Conservation (phyloP, 2,888 invertebrate species). For the Cyaniris semiargus region DNA sequence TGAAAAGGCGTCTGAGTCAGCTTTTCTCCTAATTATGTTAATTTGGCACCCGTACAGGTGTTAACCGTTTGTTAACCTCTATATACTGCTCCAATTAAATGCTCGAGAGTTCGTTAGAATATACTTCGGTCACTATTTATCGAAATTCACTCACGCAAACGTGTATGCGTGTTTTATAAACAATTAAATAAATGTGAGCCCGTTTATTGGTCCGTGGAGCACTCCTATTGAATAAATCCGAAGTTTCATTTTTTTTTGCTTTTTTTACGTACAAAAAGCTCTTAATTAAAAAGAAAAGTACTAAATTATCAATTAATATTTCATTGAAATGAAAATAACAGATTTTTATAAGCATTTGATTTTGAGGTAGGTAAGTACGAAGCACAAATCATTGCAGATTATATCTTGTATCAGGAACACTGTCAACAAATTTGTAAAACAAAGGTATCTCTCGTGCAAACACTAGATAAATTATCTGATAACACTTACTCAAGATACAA, state of each 20-base stretch:
- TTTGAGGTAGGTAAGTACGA: neutral
- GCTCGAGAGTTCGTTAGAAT: conserved; percentile 8
- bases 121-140: neutral
- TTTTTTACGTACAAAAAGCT: neutral
- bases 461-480: conserved; percentile 27
- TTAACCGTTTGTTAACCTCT: conserved; percentile 25
- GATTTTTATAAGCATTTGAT: neutral
- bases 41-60: conserved; percentile 29
- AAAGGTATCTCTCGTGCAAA: conserved; percentile 4
- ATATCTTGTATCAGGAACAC: neutral
- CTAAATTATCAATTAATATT: neutral
- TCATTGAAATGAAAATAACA: neutral
- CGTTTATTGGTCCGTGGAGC: neutral
- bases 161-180: neutral
- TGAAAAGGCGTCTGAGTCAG: conserved; percentile 15
- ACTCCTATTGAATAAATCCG: neutral
- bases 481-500: conserved; percentile 17
- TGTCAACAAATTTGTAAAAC: conserved; percentile 24
- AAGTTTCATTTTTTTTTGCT: neutral
- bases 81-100: conserved; percentile 24
- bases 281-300: neutral
- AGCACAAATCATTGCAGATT: neutral
- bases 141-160: conserved; percentile 13
- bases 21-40: conserved; percentile 25
- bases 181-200: neutral